Evolutionary conservation across 2,888 invertebrate species (phyloP), one percentile per base, ranked within the genome.

Genomic region (Catonia carolina): DNA sequence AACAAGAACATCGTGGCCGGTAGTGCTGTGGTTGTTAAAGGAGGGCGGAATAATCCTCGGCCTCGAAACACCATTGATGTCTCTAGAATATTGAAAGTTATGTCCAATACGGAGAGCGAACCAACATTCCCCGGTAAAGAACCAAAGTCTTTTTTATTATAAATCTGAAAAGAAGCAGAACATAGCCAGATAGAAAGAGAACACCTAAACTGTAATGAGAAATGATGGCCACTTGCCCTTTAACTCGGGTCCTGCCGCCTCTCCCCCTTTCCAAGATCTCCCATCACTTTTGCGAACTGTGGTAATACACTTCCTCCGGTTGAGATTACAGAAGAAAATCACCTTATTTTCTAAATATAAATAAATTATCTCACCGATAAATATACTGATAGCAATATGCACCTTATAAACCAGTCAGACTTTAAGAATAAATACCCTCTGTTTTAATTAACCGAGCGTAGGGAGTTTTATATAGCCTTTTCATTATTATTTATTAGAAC

Each of bases 71-170:
- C 53, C 54, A 57, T 57, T 58, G 58, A 58, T 58, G 58, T 58
- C 58, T 41, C 18, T 49, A 39, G 37, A 53, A 53, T 58, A 58
- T 58, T 58, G 58, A 58, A 58, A 58, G 58, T 58, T 58, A 58
- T 58, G 58, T 58, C 53, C 58, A 53, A 58, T 58, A 58, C 53
- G 7, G 45, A 18, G 45, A 27, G 45, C 27, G 27, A 45, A 27
- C n/a, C n/a, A n/a, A 22, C 52, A 37, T 37, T 39, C 39, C 41
- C 23, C 18, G 18, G 37, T 10, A 22, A 45, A 12, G 49, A 48
- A 47, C 58, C 53, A 56, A 59, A 56, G 51, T 53, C 53, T 59
- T 59, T 59, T 59, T 59, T 59, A 58, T 58, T 59, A 59, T 59
- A 59, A 59, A 59, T 59, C 53, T 56, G 49, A 35, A 56, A 54